phyloP scores from a whole-genome alignment of 2,888 invertebrate species.

The Drosophila tanythrix region DNA sequence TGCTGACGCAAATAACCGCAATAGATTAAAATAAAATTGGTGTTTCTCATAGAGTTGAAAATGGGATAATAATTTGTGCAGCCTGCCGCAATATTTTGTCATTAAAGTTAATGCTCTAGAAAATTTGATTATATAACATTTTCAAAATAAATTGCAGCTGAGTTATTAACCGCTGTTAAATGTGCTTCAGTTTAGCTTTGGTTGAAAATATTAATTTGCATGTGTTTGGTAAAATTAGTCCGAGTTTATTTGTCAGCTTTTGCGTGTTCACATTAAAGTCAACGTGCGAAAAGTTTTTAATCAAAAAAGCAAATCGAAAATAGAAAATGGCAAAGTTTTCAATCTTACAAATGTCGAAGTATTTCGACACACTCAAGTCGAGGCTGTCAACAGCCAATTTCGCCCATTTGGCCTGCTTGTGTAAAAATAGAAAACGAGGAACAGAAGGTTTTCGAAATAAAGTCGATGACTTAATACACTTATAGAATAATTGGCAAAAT shows the following conservation, averaged over 20 bases:
- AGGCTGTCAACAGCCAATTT: constrained; percentile 80
- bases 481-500: neutral
- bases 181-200: neutral
- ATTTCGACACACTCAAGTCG: constrained; percentile 72
- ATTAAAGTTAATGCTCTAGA: constrained; percentile 72
- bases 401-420: constrained; percentile 42
- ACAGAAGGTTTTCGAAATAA: too few relatives aligned
- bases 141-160: constrained; percentile 53
- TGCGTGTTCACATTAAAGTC: constrained; percentile 39
- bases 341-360: constrained; percentile 74
- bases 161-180: constrained; percentile 29
- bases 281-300: constrained; percentile 70
- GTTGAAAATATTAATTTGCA: constrained; percentile 4
- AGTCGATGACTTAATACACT: constrained; percentile 42
- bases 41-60: constrained; percentile 1
- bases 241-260: constrained; percentile 29
- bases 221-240: constrained; percentile 37
- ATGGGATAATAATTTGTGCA: constrained; percentile 30
- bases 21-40: constrained; percentile 26
- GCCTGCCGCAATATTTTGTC: constrained; percentile 30
- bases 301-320: constrained; percentile 71
- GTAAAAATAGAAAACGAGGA: constrained; percentile 23
- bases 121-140: constrained; percentile 72
- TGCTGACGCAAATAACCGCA: constrained; percentile 3
- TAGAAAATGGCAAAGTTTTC: constrained; percentile 72